Evolutionary conservation across 2,888 invertebrate genomes (phyloP).

Genomic region (Epistrophe eligans): DNA sequence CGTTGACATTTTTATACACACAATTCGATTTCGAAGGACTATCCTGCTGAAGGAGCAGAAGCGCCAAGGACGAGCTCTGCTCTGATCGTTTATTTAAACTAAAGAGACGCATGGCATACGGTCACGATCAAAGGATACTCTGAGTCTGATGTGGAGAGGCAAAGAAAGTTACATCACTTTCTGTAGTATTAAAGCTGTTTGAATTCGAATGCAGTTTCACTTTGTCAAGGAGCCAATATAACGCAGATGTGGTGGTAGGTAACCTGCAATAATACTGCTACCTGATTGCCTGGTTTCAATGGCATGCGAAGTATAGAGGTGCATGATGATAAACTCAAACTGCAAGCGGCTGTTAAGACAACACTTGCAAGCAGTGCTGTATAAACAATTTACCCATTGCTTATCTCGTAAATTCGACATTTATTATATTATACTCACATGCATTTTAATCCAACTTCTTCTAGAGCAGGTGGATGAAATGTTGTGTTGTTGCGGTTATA

Average conservation of each 20-base stretch:
- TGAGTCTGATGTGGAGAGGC: slow-evolving; percentile 12
- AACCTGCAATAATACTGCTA: slow-evolving; percentile 19
- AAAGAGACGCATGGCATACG: slow-evolving; percentile 9
- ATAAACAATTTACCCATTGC: slow-evolving; percentile 47
- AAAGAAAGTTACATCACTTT: slow-evolving; percentile 60
- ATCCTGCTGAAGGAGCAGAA: slow-evolving; percentile 16
- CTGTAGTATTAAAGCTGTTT: slow-evolving; percentile 44
- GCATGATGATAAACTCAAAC: slow-evolving; percentile 40
- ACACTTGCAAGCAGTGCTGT: slow-evolving; percentile 30
- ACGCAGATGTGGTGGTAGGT: slow-evolving; percentile 44
- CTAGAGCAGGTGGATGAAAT: slow-evolving; percentile 41
- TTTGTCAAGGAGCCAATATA: slow-evolving; percentile 32
- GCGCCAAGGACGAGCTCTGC: slow-evolving; percentile 18
- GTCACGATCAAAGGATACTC: slow-evolving; percentile 38
- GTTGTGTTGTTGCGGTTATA: slow-evolving; percentile 21
- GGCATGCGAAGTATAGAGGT: slow-evolving; percentile 29
- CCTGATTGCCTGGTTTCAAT: slow-evolving; percentile 34
- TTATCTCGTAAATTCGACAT: slow-evolving; percentile 48
- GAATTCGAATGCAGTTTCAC: slow-evolving; percentile 45
- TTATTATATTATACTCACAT: slow-evolving; percentile 50
- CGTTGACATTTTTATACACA: slow-evolving; percentile 42
- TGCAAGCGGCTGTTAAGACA: slow-evolving; percentile 42
- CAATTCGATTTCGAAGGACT: slow-evolving; percentile 17
- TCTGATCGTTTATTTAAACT: background rate
- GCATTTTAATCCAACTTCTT: slow-evolving; percentile 30